These are phyloP conservation scores for Acheta domesticus DNA, from an alignment of 2,888 invertebrate species.

Conservation along the genomic window DNA sequence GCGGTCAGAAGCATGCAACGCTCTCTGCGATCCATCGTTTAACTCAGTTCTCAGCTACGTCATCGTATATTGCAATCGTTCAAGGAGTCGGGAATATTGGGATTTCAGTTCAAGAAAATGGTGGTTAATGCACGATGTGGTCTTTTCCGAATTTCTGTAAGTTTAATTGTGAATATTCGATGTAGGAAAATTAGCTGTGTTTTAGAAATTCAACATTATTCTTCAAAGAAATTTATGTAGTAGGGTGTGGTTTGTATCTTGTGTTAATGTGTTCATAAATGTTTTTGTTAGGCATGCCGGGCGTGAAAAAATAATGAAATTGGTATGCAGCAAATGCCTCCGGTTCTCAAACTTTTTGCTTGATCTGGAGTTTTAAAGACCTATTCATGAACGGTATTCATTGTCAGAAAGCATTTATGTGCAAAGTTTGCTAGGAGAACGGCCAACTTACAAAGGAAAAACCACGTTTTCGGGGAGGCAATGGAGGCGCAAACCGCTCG, in stretches of 20 bases:
- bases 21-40: background rate
- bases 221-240: background rate
- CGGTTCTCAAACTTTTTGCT: background rate
- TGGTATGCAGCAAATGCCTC: background rate
- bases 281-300: background rate
- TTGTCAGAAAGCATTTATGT: too few relatives aligned
- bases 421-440: too few relatives aligned
- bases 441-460: background rate
- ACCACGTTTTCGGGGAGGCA: slow-evolving; percentile 22
- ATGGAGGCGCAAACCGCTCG: slow-evolving; percentile 23
- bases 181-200: background rate
- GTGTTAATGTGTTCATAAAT: background rate
- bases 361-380: too few relatives aligned
- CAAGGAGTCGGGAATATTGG: slow-evolving; percentile 18
- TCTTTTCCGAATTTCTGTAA: background rate
- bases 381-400: too few relatives aligned
- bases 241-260: slow-evolving; percentile 18
- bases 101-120: slow-evolving; percentile 1
- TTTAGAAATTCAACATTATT: background rate
- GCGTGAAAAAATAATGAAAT: background rate
- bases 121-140: slow-evolving; percentile 10
- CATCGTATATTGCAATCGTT: background rate
- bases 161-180: background rate
- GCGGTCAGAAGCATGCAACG: background rate
- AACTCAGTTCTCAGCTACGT: background rate